Percentiles rank a stretch among this genome's conserved stretches.
Evolutionary conservation across 2,888 invertebrate species (phyloP).

Genomic region (Bembecia ichneumoniformis): DNA sequence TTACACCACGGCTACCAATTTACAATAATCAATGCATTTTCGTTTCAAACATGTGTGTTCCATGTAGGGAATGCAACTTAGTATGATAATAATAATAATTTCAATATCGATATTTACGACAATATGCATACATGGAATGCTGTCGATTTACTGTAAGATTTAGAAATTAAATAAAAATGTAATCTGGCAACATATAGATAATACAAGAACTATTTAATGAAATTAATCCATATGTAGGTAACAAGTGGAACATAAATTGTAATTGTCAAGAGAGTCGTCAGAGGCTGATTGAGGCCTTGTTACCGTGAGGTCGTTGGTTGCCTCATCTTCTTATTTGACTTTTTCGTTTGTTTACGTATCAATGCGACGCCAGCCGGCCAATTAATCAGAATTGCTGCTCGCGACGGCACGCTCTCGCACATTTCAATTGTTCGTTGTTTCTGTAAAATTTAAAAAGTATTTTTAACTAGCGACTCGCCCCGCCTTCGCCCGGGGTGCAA

Average conservation of each 20-base stretch:
- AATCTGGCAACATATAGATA: too few relatives aligned
- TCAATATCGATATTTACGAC: too few relatives aligned
- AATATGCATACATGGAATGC: too few relatives aligned
- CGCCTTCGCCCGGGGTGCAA: too few relatives aligned
- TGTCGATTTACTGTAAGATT: too few relatives aligned
- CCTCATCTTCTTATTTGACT: conserved; percentile 29
- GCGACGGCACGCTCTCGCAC: conserved; percentile 31
- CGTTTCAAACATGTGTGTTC: conserved; percentile 18
- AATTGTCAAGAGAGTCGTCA: conserved; percentile 36
- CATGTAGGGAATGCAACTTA: too few relatives aligned
- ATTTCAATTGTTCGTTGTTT: too few relatives aligned
- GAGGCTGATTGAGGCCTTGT: conserved; percentile 42
- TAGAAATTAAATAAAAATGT: too few relatives aligned
- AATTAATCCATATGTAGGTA: conserved; percentile 3
- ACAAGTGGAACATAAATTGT: conserved; percentile 54
- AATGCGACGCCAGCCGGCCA: conserved; percentile 39
- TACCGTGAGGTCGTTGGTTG: conserved; percentile 58
- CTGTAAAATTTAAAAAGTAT: too few relatives aligned
- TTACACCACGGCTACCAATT: conserved; percentile 47
- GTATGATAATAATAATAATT: too few relatives aligned
- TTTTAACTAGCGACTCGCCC: too few relatives aligned
- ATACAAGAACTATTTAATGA: too few relatives aligned
- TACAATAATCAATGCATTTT: conserved; percentile 34
- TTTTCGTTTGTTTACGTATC: conserved; percentile 34
- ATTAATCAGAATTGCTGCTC: conserved; percentile 66